A percentile compares a stretch with the other conserved stretches of the same genome.
Conservation (phyloP, 2,113 vertebrate species). For the Lophotis ruficrista region DNA sequence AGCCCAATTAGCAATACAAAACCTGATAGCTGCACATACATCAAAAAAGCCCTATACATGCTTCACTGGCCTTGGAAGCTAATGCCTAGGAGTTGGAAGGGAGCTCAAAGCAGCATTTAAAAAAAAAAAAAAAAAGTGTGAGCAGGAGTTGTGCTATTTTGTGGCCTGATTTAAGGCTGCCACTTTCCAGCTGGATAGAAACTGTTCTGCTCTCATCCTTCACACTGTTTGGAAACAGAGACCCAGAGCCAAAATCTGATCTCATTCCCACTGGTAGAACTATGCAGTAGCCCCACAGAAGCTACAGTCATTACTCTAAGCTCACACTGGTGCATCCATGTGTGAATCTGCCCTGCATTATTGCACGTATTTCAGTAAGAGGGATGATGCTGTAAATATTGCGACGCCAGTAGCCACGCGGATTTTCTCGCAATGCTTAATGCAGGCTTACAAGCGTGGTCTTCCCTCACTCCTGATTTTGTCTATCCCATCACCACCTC, state of each 20-base stretch:
- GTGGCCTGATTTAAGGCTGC: slow-evolving; percentile 36
- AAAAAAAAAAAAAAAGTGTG: neutral
- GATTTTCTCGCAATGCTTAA: neutral
- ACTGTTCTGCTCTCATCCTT: slow-evolving; percentile 22
- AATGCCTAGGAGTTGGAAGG: neutral
- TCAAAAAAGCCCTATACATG: neutral
- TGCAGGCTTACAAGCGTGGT: neutral
- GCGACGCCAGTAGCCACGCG: neutral
- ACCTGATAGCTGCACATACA: neutral
- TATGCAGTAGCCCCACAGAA: slow-evolving; percentile 38
- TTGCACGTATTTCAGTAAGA: neutral
- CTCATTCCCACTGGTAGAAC: slow-evolving; percentile 17
- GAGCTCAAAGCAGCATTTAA: neutral
- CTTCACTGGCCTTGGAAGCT: slow-evolving; percentile 11
- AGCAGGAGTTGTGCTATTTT: neutral
- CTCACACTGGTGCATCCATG: neutral
- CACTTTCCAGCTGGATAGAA: slow-evolving; percentile 51
- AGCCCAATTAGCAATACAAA: slow-evolving; percentile 22
- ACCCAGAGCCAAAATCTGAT: slow-evolving; percentile 38
- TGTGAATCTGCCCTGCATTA: neutral
- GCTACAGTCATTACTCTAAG: slow-evolving; percentile 3
- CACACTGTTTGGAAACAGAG: slow-evolving; percentile 14
- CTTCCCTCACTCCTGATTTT: neutral
- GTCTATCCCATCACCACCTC: neutral
- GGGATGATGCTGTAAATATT: neutral